A percentile compares a stretch with the other conserved stretches of the same genome.
These are phyloP conservation scores for Enhydra lutris DNA, from an alignment of 2,113 vertebrate genomes.

Conservation along the genomic window DNA sequence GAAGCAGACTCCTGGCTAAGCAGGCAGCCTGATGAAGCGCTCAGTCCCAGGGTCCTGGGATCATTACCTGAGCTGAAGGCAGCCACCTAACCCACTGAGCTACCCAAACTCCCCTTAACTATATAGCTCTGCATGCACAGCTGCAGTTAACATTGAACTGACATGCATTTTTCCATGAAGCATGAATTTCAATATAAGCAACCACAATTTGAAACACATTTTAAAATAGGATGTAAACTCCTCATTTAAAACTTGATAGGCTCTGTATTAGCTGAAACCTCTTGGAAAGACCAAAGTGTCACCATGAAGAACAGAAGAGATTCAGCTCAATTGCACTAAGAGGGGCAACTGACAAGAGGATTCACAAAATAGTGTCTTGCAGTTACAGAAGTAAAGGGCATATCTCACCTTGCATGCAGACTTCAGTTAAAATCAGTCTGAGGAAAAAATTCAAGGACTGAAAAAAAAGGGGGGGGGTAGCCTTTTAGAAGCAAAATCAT, in stretches of 20 bases:
- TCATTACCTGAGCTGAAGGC: too few species aligned
- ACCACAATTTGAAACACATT: background rate
- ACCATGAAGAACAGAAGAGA: background rate
- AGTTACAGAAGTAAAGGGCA: constrained; percentile 3
- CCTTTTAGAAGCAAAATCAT: constrained; percentile 32
- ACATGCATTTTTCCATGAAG: background rate
- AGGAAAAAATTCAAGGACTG: background rate
- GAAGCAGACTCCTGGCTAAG: too few species aligned
- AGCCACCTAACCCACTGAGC: too few species aligned
- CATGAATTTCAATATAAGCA: background rate
- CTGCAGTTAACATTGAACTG: background rate
- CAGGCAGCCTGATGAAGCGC: too few species aligned
- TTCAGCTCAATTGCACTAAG: background rate
- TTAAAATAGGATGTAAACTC: background rate
- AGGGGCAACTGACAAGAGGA: background rate
- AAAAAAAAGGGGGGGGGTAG: background rate
- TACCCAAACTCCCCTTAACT: background rate
- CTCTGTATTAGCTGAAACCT: background rate
- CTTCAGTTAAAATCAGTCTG: constrained; percentile 24
- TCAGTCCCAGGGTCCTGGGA: too few species aligned
- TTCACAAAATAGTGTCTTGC: background rate
- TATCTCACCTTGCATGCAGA: background rate
- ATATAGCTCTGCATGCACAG: background rate
- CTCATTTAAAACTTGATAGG: background rate
- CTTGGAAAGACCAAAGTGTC: background rate